Evolutionary conservation across 2,113 vertebrate species (phyloP), one percentile per base, ranked within the genome.

Genomic region (Bostrychus sinensis): DNA sequence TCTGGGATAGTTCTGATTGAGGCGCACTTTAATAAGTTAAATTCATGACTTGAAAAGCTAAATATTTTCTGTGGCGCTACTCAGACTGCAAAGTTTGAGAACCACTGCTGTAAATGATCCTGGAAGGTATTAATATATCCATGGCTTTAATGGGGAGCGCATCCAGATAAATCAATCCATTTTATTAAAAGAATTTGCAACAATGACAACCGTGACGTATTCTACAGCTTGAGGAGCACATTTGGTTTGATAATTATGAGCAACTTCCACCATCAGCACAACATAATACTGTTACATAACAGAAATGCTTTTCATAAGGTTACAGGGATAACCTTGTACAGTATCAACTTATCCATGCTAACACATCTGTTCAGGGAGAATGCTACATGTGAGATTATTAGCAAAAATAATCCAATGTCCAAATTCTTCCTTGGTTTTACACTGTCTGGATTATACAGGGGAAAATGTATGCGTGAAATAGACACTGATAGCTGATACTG

Each of bases 181-280:
- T 72, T 42, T 30, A 53, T 20, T 45, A 75, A 54, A 62, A 42
- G 51, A 71, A 19, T 30, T 19, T 73, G 32, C 54, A 66, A 66
- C 62, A 66, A 8, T 65, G 72, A 13, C 50, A 61, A 71, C 55
- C 78, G 60, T 64, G 39, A 81, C 73, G 70, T 76, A 41, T 80
- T 74, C 68, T 77, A 83, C 75, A 82, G 78, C 74, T 86, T 85
- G 80, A 81, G 77, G 90, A 88, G 86, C 88, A 89, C 84, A 86
- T 82, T 80, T 16, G 77, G 64, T 77, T 25, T 37, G 50, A 79
- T 51, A 75, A 77, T 63, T 2, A n/a, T 70, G 67, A 79, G 66
- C 60, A 64, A 70, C 39, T 78, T 76, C 51, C 64, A 63, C 45
- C 67, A 70, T 81, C 46, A 77, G 62, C 68, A 80, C 61, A 75